Base-by-base conservation (phyloP, 2,113 vertebrate genomes). In the Shinisaurus crocodilurus region DNA sequence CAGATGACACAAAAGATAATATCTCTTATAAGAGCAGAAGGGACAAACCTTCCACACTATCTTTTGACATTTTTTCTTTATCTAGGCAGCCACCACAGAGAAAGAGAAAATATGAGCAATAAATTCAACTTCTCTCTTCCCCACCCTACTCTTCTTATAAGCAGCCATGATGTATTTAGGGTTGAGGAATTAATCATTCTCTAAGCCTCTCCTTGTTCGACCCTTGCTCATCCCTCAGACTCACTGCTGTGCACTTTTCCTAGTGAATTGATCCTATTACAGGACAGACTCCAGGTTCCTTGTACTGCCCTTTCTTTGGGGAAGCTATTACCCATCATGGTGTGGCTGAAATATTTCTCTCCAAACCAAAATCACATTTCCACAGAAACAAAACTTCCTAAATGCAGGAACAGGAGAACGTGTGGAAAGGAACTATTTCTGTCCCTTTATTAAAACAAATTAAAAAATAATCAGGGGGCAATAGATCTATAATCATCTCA, bases 111-210 rank as follows among this genome's bases (percentile, higher is more conserved):
- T 23, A 29, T 37, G 5, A 43, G 20, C 63, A 76, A 9, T 40
- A 10, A 43, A 63, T 48, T 63, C 43, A 67, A 37, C 27, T 70
- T 1, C 57, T 65, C 63, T 88, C 23, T 88, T 25, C 76, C 25
- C 75, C 37, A 82, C 15, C 23, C 57, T 9, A 37, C 43, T 88
- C 25, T 54, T 72, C 25, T 54, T 72, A 5, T 29, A 79, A 85
- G 63, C 25, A 85, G 75, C 12, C 57, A 88, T 3, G 40, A 15
- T 8, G 43, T 67, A 34, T 15, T 40, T 50, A 45, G 3, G 81
- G 70, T 15, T 15, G 60, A 57, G n/a, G 79, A 32, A 63, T 82
- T 69, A 77, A 70, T 54, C 91, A 90, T 91, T 89, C 89, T 90
- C 88, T 69, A 40, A 12, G 65, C n/a, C 85, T 90, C 57, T 70